phyloP scores from a whole-genome alignment of 2,888 invertebrate species.

The Phragmatobia fuliginosa region DNA sequence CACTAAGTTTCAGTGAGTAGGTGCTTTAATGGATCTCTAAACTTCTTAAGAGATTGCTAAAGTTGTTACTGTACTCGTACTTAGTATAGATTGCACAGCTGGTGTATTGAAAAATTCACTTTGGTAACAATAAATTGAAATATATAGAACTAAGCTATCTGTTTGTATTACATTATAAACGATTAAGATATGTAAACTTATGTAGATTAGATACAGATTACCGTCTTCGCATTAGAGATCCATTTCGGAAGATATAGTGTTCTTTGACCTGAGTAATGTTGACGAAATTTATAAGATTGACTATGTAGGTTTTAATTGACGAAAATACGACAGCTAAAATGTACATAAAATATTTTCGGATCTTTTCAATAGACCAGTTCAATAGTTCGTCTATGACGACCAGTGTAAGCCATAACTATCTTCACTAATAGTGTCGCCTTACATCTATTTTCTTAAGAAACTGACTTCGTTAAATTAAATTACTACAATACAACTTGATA shows the following conservation, averaged over 20 bases:
- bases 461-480: no score
- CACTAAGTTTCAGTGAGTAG: background rate
- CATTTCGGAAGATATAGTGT: background rate
- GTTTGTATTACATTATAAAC: background rate
- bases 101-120: background rate
- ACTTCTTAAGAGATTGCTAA: constrained; percentile 4
- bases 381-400: background rate
- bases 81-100: background rate
- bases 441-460: background rate
- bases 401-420: background rate
- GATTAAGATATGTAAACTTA: background rate
- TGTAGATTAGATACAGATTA: background rate
- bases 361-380: background rate
- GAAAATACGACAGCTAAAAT: background rate
- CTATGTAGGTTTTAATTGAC: background rate
- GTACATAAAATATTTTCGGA: background rate
- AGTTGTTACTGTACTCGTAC: background rate
- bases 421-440: background rate
- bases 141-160: background rate
- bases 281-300: background rate
- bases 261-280: background rate
- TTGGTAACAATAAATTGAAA: background rate
- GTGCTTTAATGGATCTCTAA: constrained; percentile 2
- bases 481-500: background rate
- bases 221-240: background rate